Base-by-base conservation (phyloP, 2,797 vertebrate species). In the Limnodromus scolopaceus region DNA sequence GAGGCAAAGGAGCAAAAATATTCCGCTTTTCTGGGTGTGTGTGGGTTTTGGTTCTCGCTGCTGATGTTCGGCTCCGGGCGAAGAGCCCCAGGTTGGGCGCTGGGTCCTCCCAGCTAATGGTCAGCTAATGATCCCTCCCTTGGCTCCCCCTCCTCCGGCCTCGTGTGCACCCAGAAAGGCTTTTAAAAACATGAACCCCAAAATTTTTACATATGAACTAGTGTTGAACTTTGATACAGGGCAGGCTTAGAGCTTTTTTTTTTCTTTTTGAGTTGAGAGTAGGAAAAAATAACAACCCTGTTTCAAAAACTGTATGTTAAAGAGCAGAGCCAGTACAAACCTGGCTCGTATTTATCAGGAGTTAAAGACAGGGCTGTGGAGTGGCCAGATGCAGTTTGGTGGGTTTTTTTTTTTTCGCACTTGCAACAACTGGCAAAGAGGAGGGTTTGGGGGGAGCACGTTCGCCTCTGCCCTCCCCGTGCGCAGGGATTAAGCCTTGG, bases 31-130 rank as follows among this genome's bases (percentile, higher is more conserved):
- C 28, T 72, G 28, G 5, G 5, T 1, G 39, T 1, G 23, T 2
- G 3, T 18, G 60, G 10, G 3, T 68, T 87, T 66, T 5, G 25
- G 12, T 17, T 60, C 46, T 70, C 1, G 3, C 24, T 0, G 0
- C 36, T 13, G 53, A 27, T 16, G 48, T 18, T 20, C 7, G 70
- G 70, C 39, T 89, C 14, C 10, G 15, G 60, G 43, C 11, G 2
- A 43, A n/a, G 72, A 70, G 55, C 46, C 64, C 8, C 54, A 53
- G 75, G 58, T 70, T 58, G 82, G 63, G 53, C 7, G 1, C 34
- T n/a, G 54, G 18, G 14, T 89, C 61, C 43, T 65, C 46, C 71
- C 43, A 10, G 45, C 5, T 8, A 7, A 12, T 2, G 8, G 36
- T 43, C 30, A 10, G 45, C 6, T 7, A 7, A 12, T 2, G 8